These are phyloP conservation scores for Lonchura striata DNA, from an alignment of 2,113 vertebrate species.

Conservation along the genomic window DNA sequence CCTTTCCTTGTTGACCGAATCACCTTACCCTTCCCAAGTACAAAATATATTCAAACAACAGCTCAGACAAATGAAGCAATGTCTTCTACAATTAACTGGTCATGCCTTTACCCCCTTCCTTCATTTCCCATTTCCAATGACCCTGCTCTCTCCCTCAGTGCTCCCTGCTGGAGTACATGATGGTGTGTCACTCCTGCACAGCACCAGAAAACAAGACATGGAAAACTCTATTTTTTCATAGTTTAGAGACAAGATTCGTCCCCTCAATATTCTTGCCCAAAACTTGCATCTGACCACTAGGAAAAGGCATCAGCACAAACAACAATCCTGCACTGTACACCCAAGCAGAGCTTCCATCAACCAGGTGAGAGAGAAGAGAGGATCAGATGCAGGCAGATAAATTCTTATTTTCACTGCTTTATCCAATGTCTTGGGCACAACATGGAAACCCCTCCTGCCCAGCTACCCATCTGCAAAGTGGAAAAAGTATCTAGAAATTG, in stretches of 20 bases:
- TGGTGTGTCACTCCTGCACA: background rate
- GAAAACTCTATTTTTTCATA: background rate
- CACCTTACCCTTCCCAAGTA: background rate
- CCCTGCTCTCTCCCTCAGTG: background rate
- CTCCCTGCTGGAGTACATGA: background rate
- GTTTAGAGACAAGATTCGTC: background rate
- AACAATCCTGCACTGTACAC: background rate
- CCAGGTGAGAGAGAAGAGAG: background rate
- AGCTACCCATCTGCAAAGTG: background rate
- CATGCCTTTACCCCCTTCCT: fast-evolving
- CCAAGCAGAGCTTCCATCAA: background rate
- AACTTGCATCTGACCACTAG: fast-evolving
- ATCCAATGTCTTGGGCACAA: background rate
- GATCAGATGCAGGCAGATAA: background rate
- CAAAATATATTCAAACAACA: background rate
- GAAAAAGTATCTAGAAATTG: background rate
- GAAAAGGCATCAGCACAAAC: background rate
- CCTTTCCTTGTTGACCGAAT: background rate
- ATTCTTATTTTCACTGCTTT: background rate
- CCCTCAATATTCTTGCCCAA: background rate
- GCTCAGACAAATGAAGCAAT: fast-evolving
- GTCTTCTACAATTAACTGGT: background rate
- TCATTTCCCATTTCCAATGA: background rate
- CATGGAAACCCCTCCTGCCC: background rate
- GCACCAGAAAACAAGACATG: background rate